phyloP scores from a whole-genome alignment of 2,888 invertebrate species.

The Ypsolopha scabrella region DNA sequence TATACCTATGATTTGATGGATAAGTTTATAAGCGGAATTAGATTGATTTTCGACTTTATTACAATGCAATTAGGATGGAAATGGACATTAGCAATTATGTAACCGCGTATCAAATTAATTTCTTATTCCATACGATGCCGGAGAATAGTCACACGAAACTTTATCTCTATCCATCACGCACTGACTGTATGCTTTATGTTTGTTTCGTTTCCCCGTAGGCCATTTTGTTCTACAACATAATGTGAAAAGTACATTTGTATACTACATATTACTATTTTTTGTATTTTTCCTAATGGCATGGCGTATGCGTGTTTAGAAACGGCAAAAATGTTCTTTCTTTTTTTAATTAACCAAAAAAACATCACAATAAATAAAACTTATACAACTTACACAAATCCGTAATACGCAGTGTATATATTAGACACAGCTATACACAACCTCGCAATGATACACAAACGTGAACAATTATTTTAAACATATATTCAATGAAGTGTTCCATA shows the following conservation, averaged over 20 bases:
- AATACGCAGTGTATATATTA: conserved; percentile 21
- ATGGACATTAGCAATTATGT: neutral
- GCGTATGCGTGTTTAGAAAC: neutral
- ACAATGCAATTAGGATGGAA: neutral
- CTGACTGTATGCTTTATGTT: too few relatives aligned
- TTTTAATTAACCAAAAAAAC: conserved; percentile 21
- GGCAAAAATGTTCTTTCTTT: neutral
- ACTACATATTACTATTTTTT: conserved; percentile 8
- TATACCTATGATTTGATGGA: conserved; percentile 19
- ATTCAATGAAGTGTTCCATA: conserved; percentile 1
- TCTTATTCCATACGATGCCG: too few relatives aligned
- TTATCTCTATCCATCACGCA: too few relatives aligned
- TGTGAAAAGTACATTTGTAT: conserved; percentile 5
- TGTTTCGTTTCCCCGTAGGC: conserved; percentile 1
- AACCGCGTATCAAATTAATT: neutral
- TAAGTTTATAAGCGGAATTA: conserved; percentile 18
- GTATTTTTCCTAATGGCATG: neutral
- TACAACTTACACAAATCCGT: conserved; percentile 27
- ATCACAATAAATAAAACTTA: conserved; percentile 53
- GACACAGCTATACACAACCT: conserved; percentile 43
- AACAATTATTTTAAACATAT: conserved; percentile 8
- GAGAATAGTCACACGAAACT: too few relatives aligned
- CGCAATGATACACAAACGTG: conserved; percentile 19
- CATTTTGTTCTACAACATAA: conserved; percentile 5
- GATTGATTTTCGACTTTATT: neutral